Evolutionary conservation across 2,797 vertebrate species (phyloP), one percentile per base, ranked within the genome.

Genomic region (Anguilla anguilla): DNA sequence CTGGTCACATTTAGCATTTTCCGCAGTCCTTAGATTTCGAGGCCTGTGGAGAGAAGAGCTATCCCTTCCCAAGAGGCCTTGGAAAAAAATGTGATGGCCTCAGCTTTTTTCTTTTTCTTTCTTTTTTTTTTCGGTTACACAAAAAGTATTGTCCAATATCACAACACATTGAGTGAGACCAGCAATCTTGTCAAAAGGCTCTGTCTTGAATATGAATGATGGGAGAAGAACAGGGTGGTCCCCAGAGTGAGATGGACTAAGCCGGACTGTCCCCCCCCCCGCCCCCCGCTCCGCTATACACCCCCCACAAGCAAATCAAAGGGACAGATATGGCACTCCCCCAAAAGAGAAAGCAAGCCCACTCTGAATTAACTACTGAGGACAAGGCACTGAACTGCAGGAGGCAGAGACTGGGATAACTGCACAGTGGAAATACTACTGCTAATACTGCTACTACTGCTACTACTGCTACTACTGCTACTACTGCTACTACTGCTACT

Each of bases 121-220:
- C 39, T 39, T 31, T 13, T 74, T 72, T 72, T 74, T 31, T 39
- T 35, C 43, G 46, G 84, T 93, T 93, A 93, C 92, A 94, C 94
- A 95, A 95, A 94, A 95, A 94, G 95, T 94, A 96, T 96, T 97
- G 96, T 96, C 93, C 95, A 94, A 94, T 49, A 94, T 96, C 95
- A 96, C 96, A 96, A 96, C 96, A 96, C 95, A 95, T 95, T 96
- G 95, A 96, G 96, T 96, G 96, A 97, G 96, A 96, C 96, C 96
- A 96, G 96, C 96, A 95, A 95, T 95, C 95, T 96, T 96, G 96
- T 97, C 95, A 96, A 96, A 95, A 96, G 96, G 95, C 95, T 95
- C 95, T 94, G 95, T 95, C 95, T 96, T 96, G 96, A 97, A 96
- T 97, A 96, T 96, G 96, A 97, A 96, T 97, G 96, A 96, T 96